Conservation (phyloP, 1,140 invertebrate genomes). For the Hydropsyche tenuis region DNA sequence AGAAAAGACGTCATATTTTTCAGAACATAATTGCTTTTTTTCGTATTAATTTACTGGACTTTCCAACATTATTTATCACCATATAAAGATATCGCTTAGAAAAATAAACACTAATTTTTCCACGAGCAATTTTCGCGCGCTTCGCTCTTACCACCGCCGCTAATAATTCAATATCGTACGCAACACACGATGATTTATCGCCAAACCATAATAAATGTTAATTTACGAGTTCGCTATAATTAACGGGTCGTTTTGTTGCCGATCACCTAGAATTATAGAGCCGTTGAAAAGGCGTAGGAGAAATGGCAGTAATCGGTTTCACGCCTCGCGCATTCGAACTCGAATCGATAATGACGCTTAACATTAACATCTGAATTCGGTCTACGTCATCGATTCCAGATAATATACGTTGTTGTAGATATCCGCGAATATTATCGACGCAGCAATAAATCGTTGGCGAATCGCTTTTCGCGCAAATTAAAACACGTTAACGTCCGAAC, state of each 20-base stretch:
- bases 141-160: background rate
- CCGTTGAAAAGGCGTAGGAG: constrained; percentile 34
- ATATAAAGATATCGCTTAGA: too few species aligned
- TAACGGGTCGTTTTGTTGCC: constrained; percentile 29
- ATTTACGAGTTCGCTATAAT: constrained; percentile 31
- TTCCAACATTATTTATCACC: too few species aligned
- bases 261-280: constrained; percentile 25
- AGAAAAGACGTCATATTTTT: too few species aligned
- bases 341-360: constrained; percentile 6
- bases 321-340: constrained; percentile 10
- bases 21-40: too few species aligned
- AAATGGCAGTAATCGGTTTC: constrained; percentile 32
- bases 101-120: constrained; percentile 1
- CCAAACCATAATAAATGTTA: constrained; percentile 17
- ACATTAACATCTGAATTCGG: constrained; percentile 13
- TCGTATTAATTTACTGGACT: too few species aligned
- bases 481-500: background rate
- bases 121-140: constrained; percentile 2
- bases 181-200: constrained; percentile 18
- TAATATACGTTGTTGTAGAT: too few species aligned
- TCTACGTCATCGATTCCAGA: background rate
- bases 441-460: too few species aligned
- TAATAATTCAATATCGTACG: constrained; percentile 20
- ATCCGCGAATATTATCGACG: background rate
- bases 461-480: background rate